These are phyloP conservation scores for Himalopsyche phryganea DNA, from an alignment of 1,140 invertebrate genomes.

Conservation along the genomic window DNA sequence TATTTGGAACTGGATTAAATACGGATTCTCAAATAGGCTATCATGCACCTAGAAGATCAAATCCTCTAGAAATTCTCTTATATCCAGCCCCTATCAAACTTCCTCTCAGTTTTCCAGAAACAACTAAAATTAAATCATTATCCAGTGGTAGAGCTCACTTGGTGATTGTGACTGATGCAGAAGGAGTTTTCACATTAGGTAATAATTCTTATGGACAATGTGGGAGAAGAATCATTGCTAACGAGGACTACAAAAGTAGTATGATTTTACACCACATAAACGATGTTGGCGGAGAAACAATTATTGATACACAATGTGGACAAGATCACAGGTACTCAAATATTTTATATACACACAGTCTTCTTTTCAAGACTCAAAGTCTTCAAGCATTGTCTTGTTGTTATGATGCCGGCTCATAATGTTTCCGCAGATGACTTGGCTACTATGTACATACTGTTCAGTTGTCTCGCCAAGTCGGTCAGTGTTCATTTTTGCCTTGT, in stretches of 20 bases:
- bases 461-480: too few species aligned
- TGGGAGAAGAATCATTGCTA: slow-evolving; percentile 73
- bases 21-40: slow-evolving; percentile 89
- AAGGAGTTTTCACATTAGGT: slow-evolving; percentile 79
- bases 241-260: slow-evolving; percentile 72
- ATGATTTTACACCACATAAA: slow-evolving; percentile 64
- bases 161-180: slow-evolving; percentile 73
- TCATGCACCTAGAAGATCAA: slow-evolving; percentile 58
- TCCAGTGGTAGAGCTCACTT: slow-evolving; percentile 86
- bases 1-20: slow-evolving; percentile 90
- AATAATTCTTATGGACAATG: slow-evolving; percentile 96
- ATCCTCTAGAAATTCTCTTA: slow-evolving; percentile 68
- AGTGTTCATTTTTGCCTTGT: too few species aligned
- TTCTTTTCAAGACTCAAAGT: too few species aligned
- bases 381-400: too few species aligned
- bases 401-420: too few species aligned
- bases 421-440: too few species aligned
- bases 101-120: slow-evolving; percentile 57
- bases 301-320: slow-evolving; percentile 73
- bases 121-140: slow-evolving; percentile 57
- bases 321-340: slow-evolving; percentile 87
- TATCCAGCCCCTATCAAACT: slow-evolving; percentile 73
- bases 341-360: too few species aligned
- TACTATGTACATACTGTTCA: too few species aligned
- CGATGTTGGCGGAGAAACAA: slow-evolving; percentile 60